Base-by-base conservation (phyloP, 2,888 invertebrate genomes). In the Amphipoea lucens region DNA sequence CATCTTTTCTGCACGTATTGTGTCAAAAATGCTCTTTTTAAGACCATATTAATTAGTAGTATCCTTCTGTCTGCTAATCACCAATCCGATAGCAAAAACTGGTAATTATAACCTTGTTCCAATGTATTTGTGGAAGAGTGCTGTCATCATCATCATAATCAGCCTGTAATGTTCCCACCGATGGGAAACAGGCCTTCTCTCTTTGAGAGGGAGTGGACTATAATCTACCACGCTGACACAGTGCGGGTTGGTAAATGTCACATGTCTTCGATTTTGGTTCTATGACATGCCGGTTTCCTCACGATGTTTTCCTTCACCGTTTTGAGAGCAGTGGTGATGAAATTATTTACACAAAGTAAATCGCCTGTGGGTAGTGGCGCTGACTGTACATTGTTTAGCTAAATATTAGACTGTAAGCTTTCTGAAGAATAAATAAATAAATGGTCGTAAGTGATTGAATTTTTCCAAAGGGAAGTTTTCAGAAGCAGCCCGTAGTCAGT, bases 21-120 rank as follows among this genome's bases (percentile, higher is more conserved):
- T 57, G 40, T n/a, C 11, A 17, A n/a, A 14, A 66, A 57, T 57
- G 45, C 0, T 23, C 2, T n/a, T 9, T 9, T 40, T 40, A 9
- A 2, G 17, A 36, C 2, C 1, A 6, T 14, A 29, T 14, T 48
- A 4, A 14, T 48, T 4, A 36, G 0, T 14, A 12, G 29, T 0
- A 54, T 29, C 2, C 9, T 42, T 70, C 4, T 42, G 23, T 42
- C 29, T 51, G 42, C 6, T 23, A 1, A 42, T 70, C 14, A 40
- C 54, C 9, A 23, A 23, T 54, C 9, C 2, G 2, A 9, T 23
- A 51, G 6, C 7, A 36, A 36, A 51, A 6, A 51, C 20, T 51
- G 20, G 29, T 36, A 7, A 45, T 67, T 11, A 67, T 42, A n/a
- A 45, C 29, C 11, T 29, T 6, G 20, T 29, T 20, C 20, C 6